Base-by-base conservation (phyloP, 1,140 invertebrate genomes). In the Drosophila kepulauana region DNA sequence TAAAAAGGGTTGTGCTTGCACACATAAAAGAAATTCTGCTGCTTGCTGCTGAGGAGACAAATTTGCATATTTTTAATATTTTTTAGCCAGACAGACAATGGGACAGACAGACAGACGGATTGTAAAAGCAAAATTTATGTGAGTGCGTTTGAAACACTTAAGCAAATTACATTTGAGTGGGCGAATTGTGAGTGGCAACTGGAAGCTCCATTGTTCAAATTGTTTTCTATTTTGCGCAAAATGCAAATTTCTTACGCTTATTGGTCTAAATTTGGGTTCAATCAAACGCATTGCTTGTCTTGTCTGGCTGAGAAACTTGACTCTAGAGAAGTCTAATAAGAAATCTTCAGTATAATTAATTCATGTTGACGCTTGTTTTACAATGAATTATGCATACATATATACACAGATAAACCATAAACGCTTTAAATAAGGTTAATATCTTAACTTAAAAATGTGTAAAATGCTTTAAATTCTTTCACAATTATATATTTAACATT, bases 51-150 rank as follows among this genome's bases (percentile, higher is more conserved):
- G 46, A 78, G 67, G 70, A 81, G 80, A 84, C 80, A 78, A 82
- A 87, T 88, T 88, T 89, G 81, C 85, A 88, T 88, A 89, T 88
- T 85, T 84, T 89, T 84, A 89, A 89, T 89, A 88, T 88, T 81
- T 88, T 63, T 88, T 72, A 33, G 69, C 28, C 62, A 57, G 63
- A 57, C 67, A 51, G 20, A 56, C 41, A 46, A 45, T 2, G 10
- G 49, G 64, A 61, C 59, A 62, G 35, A 38, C 33, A 7, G 71
- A 78, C 35, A 8, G 71, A 78, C 57, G 56, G 5, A 70, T 68
- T 73, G 61, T 73, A 57, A 59, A 33, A 59, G 48, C 64, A 57
- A 76, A 86, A 86, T 86, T 86, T 86, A 86, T 81, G 75, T 81
- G 63, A 79, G 80, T 86, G 68, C 71, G 76, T 80, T 81, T 69